These are phyloP conservation scores for Aproaerema taeniolella DNA, from an alignment of 2,888 invertebrate species.

Conservation along the genomic window DNA sequence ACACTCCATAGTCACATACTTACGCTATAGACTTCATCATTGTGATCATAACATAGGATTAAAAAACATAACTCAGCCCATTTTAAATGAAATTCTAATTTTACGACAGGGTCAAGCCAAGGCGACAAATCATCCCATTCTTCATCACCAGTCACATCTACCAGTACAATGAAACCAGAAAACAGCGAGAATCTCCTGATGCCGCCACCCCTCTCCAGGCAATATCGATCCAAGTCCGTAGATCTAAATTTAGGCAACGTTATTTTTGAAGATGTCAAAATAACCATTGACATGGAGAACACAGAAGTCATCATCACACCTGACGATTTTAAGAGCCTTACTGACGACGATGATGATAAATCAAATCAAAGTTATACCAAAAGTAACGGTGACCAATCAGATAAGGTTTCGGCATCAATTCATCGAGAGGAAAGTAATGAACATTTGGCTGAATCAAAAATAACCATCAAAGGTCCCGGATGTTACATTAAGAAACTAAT, in stretches of 20 bases:
- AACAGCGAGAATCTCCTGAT: constrained; percentile 44
- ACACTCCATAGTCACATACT: no score
- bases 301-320: constrained; percentile 66
- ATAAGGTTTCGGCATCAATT: no score
- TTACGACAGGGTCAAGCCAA: constrained; percentile 63
- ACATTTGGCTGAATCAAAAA: constrained; percentile 33
- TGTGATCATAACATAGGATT: no score
- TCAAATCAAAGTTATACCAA: background rate
- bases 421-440: constrained; percentile 28
- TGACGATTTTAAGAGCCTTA: constrained; percentile 46
- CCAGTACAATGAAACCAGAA: constrained; percentile 46
- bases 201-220: constrained; percentile 55
- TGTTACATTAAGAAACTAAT: constrained; percentile 69
- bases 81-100: no score
- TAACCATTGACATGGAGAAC: constrained; percentile 60
- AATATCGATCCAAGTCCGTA: constrained; percentile 75
- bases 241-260: constrained; percentile 65
- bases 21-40: no score
- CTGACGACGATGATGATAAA: constrained; percentile 25
- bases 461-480: constrained; percentile 64
- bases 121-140: constrained; percentile 61
- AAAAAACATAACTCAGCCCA: no score
- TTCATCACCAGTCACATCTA: constrained; percentile 59
- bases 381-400: constrained; percentile 34
- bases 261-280: constrained; percentile 55